Percentiles rank a stretch among this genome's conserved stretches.
These are phyloP conservation scores for Microplitis mediator DNA, from an alignment of 1,140 invertebrate genomes.

Conservation along the genomic window DNA sequence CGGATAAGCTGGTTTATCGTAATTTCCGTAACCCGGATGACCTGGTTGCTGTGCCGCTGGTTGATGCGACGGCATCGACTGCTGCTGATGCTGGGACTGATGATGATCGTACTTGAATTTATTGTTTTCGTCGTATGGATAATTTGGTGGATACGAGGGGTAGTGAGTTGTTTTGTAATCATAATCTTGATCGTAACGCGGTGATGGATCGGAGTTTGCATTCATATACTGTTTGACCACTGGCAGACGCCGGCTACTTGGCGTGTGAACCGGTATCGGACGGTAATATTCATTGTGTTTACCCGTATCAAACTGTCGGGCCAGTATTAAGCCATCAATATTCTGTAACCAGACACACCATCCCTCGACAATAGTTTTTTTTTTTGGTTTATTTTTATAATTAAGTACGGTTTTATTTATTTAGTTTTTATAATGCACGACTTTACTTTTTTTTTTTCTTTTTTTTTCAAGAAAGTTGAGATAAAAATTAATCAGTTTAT, in stretches of 20 bases:
- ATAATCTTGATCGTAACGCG: constrained; percentile 51
- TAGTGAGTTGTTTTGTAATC: constrained; percentile 61
- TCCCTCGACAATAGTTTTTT: constrained; percentile 59
- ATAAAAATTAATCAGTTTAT: too few relatives aligned
- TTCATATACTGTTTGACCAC: constrained; percentile 55
- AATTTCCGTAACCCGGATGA: constrained; percentile 39
- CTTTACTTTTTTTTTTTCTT: not conserved
- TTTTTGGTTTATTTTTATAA: constrained; percentile 27
- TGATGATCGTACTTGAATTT: constrained; percentile 53
- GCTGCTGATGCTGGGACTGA: not conserved
- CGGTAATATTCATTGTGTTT: constrained; percentile 60
- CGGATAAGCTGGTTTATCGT: constrained; percentile 42
- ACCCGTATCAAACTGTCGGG: constrained; percentile 60
- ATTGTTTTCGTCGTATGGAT: constrained; percentile 56
- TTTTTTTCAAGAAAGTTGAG: not conserved
- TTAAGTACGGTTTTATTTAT: too few relatives aligned
- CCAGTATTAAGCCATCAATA: constrained; percentile 63
- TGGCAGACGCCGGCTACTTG: constrained; percentile 54
- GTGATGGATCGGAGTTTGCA: constrained; percentile 46
- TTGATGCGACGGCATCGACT: not conserved
- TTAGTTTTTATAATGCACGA: too few relatives aligned
- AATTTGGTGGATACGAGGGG: constrained; percentile 59
- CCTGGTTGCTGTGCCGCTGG: constrained; percentile 5
- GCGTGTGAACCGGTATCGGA: constrained; percentile 58
- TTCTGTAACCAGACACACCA: constrained; percentile 64